Base-by-base conservation (phyloP, 2,113 vertebrate genomes). In the Bambusicola thoracicus region DNA sequence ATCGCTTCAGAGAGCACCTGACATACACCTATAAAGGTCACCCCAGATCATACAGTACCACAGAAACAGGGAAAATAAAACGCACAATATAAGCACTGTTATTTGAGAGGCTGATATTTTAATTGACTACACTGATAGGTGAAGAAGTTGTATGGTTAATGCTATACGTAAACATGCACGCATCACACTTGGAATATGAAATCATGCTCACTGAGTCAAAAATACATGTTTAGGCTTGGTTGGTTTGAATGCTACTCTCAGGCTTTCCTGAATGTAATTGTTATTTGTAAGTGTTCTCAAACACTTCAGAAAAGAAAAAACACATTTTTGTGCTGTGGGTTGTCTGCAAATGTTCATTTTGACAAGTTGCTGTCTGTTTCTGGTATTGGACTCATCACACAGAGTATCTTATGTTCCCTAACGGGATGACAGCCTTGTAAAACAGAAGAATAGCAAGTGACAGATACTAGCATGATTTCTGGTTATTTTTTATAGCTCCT, bases 341-440 rank as follows among this genome's bases (percentile, higher is more conserved):
- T 96, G 96, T 85, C 93, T 95, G 90, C 93, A 96, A 96, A 96
- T 96, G 96, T 96, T 96, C 90, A 94, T 93, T 96, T 95, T 96
- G 96, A 96, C 96, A 96, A 94, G 88, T 78, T 88, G 90, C 92
- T 96, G 92, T 96, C 96, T 96, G 95, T 96, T 94, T 93, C 80
- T 94, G 88, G 90, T 96, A 88, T 92, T 96, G 96, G 95, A 96
- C 96, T 92, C 94, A 73, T 96, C 93, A 96, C 90, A 95, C 76
- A 83, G 65, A 68, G 85, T 93, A 75, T 96, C 74, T 95, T 70
- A 81, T 92, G 81, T 95, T 95, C 95, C 66, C 83, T 95, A 93
- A 92, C 83, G 90, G 94, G 86, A 87, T 95, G 92, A 96, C 94
- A 96, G 95, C 83, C 94, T 95, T 96, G 94, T 92, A 96, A 96